A percentile compares a stretch with the other conserved stretches of the same genome.
phyloP scores from a whole-genome alignment of 2,797 vertebrate genomes.

The Muscicapa striata region DNA sequence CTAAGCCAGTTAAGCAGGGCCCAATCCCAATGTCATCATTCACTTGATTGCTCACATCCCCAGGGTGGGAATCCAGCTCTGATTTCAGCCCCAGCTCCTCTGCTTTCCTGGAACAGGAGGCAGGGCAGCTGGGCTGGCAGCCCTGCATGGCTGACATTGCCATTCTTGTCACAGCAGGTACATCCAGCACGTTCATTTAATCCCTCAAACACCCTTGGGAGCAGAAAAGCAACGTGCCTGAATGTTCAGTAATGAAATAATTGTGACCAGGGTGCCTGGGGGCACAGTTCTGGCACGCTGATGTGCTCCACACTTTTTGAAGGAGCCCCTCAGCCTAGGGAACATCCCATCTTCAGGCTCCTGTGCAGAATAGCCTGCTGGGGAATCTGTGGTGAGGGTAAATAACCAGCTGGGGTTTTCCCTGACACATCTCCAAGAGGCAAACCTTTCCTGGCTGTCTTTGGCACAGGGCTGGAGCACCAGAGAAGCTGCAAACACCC shows the following conservation, averaged over 20 bases:
- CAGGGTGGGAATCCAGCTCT: neutral
- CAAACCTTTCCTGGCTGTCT: neutral
- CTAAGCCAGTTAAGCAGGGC: neutral
- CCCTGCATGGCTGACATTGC: neutral
- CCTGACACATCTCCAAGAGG: neutral
- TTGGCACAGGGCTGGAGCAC: neutral
- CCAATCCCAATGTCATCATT: neutral
- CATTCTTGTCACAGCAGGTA: slow-evolving; percentile 17
- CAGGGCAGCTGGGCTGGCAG: slow-evolving; percentile 21
- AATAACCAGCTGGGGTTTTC: neutral
- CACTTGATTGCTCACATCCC: neutral
- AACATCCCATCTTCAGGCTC: neutral
- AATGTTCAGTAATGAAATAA: neutral
- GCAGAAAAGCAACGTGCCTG: neutral
- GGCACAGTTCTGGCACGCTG: neutral
- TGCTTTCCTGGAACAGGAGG: neutral
- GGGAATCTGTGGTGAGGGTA: neutral
- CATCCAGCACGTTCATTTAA: neutral
- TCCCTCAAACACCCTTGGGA: neutral
- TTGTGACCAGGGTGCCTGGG: neutral
- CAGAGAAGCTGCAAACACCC: neutral
- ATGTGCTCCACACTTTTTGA: neutral
- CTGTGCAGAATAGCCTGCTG: neutral
- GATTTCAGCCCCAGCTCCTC: neutral
- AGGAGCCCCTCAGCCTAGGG: neutral